Percentiles rank a stretch among this genome's conserved stretches.
phyloP scores from a whole-genome alignment of 2,113 vertebrate species.

The Gobius niger region DNA sequence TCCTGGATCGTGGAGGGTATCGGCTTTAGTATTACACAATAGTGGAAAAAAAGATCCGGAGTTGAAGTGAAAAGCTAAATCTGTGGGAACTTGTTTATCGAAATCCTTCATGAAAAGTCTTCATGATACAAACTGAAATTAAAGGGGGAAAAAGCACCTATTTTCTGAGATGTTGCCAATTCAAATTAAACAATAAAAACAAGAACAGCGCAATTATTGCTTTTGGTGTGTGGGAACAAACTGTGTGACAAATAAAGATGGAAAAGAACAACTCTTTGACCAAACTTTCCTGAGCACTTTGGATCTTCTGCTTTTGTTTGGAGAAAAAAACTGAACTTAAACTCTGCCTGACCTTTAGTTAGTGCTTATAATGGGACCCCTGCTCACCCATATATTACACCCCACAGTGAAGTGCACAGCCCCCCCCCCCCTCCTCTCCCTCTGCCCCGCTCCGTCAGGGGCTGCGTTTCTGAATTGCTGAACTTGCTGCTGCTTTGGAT shows the following conservation, averaged over 20 bases:
- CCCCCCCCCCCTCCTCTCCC: conserved; percentile 7
- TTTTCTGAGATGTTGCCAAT: no score
- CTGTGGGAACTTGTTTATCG: no score
- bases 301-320: not conserved
- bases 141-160: not conserved
- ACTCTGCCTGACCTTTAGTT: conserved; percentile 38
- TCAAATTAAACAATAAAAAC: no score
- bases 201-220: no score
- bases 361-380: not conserved
- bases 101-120: no score
- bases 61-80: not conserved
- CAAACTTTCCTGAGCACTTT: not conserved
- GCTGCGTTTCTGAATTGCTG: conserved; percentile 2
- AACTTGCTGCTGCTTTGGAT: conserved; percentile 11
- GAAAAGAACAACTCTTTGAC: not conserved
- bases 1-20: not conserved
- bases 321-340: conserved; percentile 25
- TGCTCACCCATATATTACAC: not conserved
- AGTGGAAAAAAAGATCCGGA: not conserved
- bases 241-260: no score
- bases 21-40: not conserved
- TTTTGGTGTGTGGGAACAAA: no score
- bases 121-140: no score
- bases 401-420: not conserved
- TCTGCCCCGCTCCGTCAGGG: conserved; percentile 11